Conservation (phyloP, 1,140 invertebrate genomes). For the Solenopsis fugax region DNA sequence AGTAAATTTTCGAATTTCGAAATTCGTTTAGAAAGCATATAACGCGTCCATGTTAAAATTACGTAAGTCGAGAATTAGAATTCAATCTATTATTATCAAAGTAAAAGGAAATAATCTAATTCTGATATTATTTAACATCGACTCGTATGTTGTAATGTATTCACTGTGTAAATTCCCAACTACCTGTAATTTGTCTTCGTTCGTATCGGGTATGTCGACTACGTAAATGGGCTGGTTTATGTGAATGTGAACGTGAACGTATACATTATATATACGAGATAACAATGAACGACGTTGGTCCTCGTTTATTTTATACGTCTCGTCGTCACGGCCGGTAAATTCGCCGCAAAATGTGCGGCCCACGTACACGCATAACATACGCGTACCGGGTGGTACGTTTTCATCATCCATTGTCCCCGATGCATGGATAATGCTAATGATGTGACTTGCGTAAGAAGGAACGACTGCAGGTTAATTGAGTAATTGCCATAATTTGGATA, state of each 20-base stretch:
- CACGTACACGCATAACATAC: slow-evolving; percentile 43
- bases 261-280: slow-evolving; percentile 19
- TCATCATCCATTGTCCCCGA: slow-evolving; percentile 65
- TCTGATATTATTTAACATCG: neutral
- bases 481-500: slow-evolving; percentile 42
- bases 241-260: neutral
- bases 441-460: slow-evolving; percentile 67
- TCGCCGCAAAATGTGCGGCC: slow-evolving; percentile 43
- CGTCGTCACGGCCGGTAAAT: slow-evolving; percentile 37
- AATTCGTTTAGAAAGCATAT: neutral
- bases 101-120: neutral
- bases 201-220: neutral
- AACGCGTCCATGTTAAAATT: neutral
- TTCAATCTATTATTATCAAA: neutral
- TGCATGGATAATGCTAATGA: slow-evolving; percentile 73
- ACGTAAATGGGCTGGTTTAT: slow-evolving; percentile 8
- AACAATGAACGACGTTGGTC: slow-evolving; percentile 34
- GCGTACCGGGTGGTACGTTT: slow-evolving; percentile 63
- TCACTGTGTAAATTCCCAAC: neutral
- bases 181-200: slow-evolving; percentile 40
- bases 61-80: neutral
- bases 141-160: neutral
- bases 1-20: neutral
- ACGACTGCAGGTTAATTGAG: slow-evolving; percentile 52
- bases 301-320: slow-evolving; percentile 15